Percentiles rank a stretch among this genome's conserved stretches.
phyloP scores from a whole-genome alignment of 2,888 invertebrate species.

The Furcula furcula region DNA sequence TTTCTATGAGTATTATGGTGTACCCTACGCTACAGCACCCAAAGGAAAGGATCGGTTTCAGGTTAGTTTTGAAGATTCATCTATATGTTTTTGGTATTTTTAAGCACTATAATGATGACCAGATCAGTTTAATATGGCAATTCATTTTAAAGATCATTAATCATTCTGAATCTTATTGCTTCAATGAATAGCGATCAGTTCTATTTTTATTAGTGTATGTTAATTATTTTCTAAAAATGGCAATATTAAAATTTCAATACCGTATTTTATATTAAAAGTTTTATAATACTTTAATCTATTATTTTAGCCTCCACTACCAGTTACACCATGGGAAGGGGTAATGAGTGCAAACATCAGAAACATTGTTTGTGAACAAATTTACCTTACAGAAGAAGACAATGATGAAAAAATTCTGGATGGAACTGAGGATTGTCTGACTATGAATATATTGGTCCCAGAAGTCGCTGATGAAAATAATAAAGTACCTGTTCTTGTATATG shows the following conservation, averaged over 20 bases:
- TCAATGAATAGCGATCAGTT: no score
- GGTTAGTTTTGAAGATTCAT: no score
- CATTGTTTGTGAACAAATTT: conserved; percentile 56
- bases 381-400: conserved; percentile 42
- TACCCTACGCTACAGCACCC: conserved; percentile 64
- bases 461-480: conserved; percentile 51
- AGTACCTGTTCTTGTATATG: conserved; percentile 63
- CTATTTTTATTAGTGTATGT: no score
- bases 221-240: no score
- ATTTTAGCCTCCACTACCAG: conserved; percentile 65
- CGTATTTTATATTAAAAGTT: no score
- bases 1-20: conserved; percentile 63
- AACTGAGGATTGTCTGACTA: conserved; percentile 57
- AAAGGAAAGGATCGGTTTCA: conserved; percentile 60
- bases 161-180: no score
- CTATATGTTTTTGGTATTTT: no score
- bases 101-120: no score
- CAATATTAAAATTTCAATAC: no score
- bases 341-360: conserved; percentile 40
- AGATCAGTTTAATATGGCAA: no score
- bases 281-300: no score
- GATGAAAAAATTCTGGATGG: conserved; percentile 51
- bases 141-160: no score
- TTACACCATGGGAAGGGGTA: conserved; percentile 50
- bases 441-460: conserved; percentile 57